Conservation (phyloP, 2,113 vertebrate genomes). For the Sprattus sprattus region DNA sequence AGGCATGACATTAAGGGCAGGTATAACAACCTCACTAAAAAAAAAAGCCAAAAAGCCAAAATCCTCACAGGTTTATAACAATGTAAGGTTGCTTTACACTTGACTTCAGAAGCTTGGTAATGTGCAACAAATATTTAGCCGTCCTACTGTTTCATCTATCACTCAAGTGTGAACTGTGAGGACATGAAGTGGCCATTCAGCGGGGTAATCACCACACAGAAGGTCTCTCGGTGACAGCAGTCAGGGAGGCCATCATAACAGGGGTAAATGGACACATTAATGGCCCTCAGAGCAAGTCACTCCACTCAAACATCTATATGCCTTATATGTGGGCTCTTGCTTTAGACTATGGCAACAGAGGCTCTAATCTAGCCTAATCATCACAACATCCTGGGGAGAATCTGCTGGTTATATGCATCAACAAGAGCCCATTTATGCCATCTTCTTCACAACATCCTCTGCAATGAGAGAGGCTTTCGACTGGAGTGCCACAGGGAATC, state of each 20-base stretch:
- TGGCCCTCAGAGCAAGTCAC: conserved; percentile 36
- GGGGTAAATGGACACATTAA: conserved; percentile 36
- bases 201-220: background rate
- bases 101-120: background rate
- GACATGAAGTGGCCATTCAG: background rate
- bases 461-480: background rate
- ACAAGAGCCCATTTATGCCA: background rate
- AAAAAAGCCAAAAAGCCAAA: background rate
- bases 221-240: conserved; percentile 17
- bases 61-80: background rate
- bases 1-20: conserved; percentile 21
- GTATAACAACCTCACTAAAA: background rate
- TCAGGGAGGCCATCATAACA: conserved; percentile 24
- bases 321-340: conserved; percentile 50
- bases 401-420: background rate
- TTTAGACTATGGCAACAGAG: conserved; percentile 22
- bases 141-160: background rate
- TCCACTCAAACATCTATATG: conserved; percentile 43
- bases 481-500: conserved; percentile 20
- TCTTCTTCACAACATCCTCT: conserved; percentile 23
- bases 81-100: background rate
- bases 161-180: conserved; percentile 22
- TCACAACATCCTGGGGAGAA: background rate
- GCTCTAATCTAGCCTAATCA: background rate
- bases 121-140: background rate